Evolutionary conservation across 2,113 vertebrate species (phyloP).

Genomic region (Candoia aspera): DNA sequence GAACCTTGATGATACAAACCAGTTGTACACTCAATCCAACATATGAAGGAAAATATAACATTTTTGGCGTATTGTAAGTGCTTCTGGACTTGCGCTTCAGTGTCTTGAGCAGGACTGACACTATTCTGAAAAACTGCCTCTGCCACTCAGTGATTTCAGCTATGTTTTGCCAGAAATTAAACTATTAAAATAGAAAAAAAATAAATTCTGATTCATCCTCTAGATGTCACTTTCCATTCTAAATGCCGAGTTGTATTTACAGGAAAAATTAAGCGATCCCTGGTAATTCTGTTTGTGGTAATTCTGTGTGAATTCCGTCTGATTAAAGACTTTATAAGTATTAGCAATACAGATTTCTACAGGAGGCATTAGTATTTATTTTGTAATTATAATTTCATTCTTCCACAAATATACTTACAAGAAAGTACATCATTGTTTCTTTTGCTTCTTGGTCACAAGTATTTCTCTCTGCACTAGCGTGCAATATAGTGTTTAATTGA

Average conservation of each 20-base stretch:
- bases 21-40: background rate
- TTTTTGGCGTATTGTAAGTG: background rate
- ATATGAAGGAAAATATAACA: background rate
- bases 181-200: background rate
- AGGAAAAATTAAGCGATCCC: background rate
- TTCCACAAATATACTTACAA: background rate
- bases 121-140: slow-evolving; percentile 8
- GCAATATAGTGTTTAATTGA: slow-evolving; percentile 9
- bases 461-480: background rate
- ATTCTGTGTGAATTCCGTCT: slow-evolving; percentile 7
- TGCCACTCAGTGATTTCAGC: background rate
- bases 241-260: background rate
- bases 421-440: background rate
- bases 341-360: slow-evolving; percentile 26
- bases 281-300: rapidly evolving
- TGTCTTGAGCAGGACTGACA: background rate
- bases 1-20: background rate
- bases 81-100: background rate
- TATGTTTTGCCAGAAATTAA: slow-evolving; percentile 16
- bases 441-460: background rate
- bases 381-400: background rate
- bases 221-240: background rate
- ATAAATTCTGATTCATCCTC: background rate
- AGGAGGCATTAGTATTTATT: background rate
- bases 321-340: background rate